phyloP scores from a whole-genome alignment of 2,113 vertebrate species.

The Pteruthius melanotis region DNA sequence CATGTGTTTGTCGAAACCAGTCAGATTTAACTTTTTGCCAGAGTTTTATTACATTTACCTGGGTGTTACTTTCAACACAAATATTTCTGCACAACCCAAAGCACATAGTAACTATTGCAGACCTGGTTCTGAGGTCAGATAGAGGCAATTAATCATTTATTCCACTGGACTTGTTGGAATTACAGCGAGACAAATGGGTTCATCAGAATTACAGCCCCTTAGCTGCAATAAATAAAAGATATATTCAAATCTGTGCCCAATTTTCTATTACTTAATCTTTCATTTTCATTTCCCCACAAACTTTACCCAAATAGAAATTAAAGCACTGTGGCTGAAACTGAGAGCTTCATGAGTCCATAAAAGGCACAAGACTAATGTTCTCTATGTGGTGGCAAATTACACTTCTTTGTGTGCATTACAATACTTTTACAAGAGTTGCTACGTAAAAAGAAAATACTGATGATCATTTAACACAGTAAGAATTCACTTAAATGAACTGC shows the following conservation, averaged over 20 bases:
- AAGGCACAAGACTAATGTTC: conserved; percentile 63
- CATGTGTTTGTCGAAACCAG: background rate
- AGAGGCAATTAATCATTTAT: conserved; percentile 1
- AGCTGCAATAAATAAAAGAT: conserved; percentile 42
- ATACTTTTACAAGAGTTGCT: conserved; percentile 68
- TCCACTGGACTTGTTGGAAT: background rate
- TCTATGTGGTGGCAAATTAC: conserved; percentile 61
- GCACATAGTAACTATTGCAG: background rate
- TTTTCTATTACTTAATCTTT: conserved; percentile 25
- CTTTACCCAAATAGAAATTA: conserved; percentile 57
- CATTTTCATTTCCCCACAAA: conserved; percentile 35
- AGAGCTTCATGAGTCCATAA: conserved; percentile 30
- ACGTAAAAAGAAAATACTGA: conserved; percentile 71
- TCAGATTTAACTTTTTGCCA: background rate
- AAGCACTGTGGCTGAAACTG: conserved; percentile 9
- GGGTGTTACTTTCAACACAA: background rate
- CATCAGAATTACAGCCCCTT: conserved; percentile 13
- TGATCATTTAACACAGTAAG: conserved; percentile 70
- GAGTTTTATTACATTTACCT: background rate
- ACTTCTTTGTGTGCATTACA: conserved; percentile 55
- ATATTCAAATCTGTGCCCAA: background rate
- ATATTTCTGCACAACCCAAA: background rate
- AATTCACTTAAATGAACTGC: conserved; percentile 76
- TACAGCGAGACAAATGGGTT: conserved; percentile 13
- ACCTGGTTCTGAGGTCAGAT: background rate